Conservation (phyloP, 2,888 invertebrate genomes). For the Gryllus longicercus region DNA sequence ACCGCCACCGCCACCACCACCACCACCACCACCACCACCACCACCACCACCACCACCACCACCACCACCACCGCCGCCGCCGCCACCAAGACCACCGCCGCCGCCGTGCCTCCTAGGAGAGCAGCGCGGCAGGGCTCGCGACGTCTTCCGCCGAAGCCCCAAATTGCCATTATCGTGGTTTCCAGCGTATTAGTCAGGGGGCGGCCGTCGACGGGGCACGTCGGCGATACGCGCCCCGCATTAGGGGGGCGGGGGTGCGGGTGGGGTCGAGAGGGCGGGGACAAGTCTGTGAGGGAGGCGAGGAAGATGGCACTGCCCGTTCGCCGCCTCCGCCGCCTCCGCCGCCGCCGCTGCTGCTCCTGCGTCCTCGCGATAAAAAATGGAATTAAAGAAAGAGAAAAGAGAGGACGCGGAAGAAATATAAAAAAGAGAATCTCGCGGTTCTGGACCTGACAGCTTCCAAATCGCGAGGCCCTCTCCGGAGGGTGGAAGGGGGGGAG, state of each 20-base stretch:
- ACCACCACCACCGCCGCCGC: no score
- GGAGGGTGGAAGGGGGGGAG: not conserved
- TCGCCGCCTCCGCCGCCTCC: not conserved
- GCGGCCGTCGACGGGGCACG: not conserved
- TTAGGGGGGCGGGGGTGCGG: not conserved
- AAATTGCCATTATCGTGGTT: slow-evolving; percentile 17
- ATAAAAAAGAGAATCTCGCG: slow-evolving; percentile 26
- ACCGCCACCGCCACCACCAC: no score
- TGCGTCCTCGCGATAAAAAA: slow-evolving; percentile 25
- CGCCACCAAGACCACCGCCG: no score
- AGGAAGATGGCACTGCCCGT: slow-evolving; percentile 5
- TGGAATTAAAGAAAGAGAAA: slow-evolving; percentile 29
- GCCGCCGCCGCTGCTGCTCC: slow-evolving; percentile 11
- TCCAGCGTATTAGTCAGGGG: slow-evolving; percentile 17
- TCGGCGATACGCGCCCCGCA: not conserved
- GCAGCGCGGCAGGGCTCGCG: no score
- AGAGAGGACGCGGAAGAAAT: slow-evolving; percentile 17
- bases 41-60: no score
- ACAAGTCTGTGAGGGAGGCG: not conserved
- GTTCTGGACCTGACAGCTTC: slow-evolving; percentile 36
- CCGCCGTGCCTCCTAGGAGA: no score
- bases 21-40: no score
- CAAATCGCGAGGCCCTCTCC: slow-evolving; percentile 31
- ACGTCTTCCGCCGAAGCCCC: not conserved
- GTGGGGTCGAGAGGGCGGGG: not conserved